Conservation (phyloP, 2,113 vertebrate species). For the Acrocephalus arundinaceus region DNA sequence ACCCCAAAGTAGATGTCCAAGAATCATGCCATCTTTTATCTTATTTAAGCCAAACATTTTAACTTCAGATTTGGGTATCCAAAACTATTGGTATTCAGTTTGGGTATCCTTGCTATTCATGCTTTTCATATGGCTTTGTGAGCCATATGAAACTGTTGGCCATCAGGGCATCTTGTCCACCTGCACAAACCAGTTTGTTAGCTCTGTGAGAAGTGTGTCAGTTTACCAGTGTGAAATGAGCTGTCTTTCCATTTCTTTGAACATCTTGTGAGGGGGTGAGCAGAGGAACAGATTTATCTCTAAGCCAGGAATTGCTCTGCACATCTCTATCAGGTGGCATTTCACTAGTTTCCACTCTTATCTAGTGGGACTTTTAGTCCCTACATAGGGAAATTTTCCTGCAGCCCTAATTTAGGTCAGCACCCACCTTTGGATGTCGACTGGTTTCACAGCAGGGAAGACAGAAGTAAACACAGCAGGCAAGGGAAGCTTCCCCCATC, state of each 20-base stretch:
- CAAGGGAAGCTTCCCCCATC: background rate
- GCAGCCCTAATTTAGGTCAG: slow-evolving; percentile 23
- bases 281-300: slow-evolving; percentile 46
- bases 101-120: background rate
- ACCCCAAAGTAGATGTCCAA: background rate
- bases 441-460: background rate
- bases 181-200: slow-evolving; percentile 8
- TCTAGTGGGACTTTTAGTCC: slow-evolving; percentile 29
- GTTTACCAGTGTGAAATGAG: slow-evolving; percentile 50
- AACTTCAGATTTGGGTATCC: background rate
- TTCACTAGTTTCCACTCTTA: slow-evolving; percentile 44
- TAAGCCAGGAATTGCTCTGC: slow-evolving; percentile 21
- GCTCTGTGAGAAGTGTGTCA: slow-evolving; percentile 24
- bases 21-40: background rate
- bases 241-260: slow-evolving; percentile 67
- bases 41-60: background rate
- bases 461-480: background rate
- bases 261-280: slow-evolving; percentile 63
- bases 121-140: background rate
- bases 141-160: background rate
- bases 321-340: background rate
- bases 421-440: background rate
- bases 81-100: background rate
- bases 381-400: slow-evolving; percentile 34
- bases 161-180: slow-evolving; percentile 14